Conservation (phyloP, 1,140 invertebrate species). For the Drosophila obscura region DNA sequence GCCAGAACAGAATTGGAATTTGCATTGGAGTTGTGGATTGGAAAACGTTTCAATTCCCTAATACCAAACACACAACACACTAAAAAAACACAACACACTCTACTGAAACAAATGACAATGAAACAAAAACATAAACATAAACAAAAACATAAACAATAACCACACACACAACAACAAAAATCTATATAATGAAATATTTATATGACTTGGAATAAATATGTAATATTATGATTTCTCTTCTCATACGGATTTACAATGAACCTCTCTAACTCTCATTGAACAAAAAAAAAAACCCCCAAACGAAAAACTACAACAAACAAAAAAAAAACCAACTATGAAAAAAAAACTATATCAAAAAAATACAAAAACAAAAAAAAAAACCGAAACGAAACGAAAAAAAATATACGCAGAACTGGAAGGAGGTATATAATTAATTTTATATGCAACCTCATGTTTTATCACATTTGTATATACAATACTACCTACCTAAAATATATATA, state of each 20-base stretch:
- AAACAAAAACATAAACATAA: neutral
- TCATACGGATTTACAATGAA: slow-evolving; percentile 68
- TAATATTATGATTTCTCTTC: slow-evolving; percentile 79
- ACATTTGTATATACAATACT: slow-evolving; percentile 63
- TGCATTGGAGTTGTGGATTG: neutral
- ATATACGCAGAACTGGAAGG: slow-evolving; percentile 83
- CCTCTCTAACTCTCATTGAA: slow-evolving; percentile 27
- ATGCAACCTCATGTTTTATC: slow-evolving; percentile 70
- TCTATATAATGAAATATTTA: neutral
- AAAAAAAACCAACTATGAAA: slow-evolving; percentile 40
- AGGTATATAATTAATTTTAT: slow-evolving; percentile 83
- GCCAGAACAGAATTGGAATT: too few relatives aligned
- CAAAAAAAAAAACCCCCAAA: slow-evolving; percentile 42
- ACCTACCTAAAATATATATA: too few relatives aligned
- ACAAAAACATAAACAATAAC: neutral
- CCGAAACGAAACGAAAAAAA: slow-evolving; percentile 38
- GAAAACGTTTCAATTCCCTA: neutral
- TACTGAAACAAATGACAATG: neutral
- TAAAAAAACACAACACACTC: too few relatives aligned
- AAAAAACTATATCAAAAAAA: slow-evolving; percentile 33
- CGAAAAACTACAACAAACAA: slow-evolving; percentile 42
- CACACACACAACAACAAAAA: slow-evolving; percentile 1
- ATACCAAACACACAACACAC: too few relatives aligned
- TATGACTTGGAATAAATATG: slow-evolving; percentile 56
- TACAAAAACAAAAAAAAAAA: slow-evolving; percentile 35